Conservation (phyloP, 2,113 vertebrate genomes). For the Daboia siamensis region DNA sequence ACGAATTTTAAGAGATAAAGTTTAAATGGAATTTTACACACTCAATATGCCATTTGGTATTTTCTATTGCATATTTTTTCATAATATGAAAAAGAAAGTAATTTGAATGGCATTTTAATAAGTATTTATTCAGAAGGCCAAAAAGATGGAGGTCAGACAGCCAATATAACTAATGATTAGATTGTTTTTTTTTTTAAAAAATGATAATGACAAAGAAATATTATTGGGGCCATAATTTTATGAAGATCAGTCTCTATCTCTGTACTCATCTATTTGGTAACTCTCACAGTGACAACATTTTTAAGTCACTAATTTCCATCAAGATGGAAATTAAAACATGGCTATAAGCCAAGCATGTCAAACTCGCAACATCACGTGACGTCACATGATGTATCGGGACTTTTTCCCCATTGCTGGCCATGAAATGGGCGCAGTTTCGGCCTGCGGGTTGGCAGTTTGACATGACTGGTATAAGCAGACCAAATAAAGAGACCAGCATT, state of each 20-base stretch:
- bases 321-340: background rate
- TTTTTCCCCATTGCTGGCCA: no score
- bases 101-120: slow-evolving; percentile 1
- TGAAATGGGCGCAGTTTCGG: no score
- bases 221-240: background rate
- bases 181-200: background rate
- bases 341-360: no score
- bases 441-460: no score
- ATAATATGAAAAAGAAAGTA: background rate
- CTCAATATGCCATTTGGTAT: background rate
- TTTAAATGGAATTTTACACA: background rate
- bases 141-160: background rate
- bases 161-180: background rate
- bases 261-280: background rate
- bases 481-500: background rate
- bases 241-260: background rate
- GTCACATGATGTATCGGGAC: no score
- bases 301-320: background rate
- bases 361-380: no score
- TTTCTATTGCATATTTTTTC: background rate
- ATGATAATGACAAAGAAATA: background rate
- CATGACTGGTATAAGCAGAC: background rate
- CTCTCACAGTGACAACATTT: background rate
- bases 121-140: background rate
- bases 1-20: background rate